These are phyloP conservation scores for Notechis scutatus DNA, from an alignment of 2,113 vertebrate genomes.

Conservation along the genomic window DNA sequence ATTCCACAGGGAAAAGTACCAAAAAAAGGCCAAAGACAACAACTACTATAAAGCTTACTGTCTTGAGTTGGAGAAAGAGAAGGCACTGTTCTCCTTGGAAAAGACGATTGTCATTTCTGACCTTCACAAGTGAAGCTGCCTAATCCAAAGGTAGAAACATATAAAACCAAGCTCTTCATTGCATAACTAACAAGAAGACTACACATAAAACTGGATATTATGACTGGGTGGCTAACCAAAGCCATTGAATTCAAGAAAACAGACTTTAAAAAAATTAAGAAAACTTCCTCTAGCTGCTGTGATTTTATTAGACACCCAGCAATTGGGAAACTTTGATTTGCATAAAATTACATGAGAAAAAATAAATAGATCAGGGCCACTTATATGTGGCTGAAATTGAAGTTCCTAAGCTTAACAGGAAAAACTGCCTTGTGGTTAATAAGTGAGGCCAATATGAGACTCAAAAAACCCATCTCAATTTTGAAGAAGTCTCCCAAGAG, in stretches of 20 bases:
- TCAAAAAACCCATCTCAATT: background rate
- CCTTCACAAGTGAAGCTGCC: background rate
- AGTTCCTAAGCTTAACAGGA: conserved; percentile 11
- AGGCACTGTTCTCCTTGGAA: background rate
- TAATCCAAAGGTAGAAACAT: background rate
- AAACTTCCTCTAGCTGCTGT: background rate
- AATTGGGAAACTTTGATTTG: conserved; percentile 22
- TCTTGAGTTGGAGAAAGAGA: background rate
- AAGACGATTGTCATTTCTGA: background rate
- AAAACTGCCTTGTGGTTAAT: conserved; percentile 23
- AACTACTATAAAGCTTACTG: background rate
- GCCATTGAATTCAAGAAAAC: background rate
- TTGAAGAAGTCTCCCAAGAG: conserved; percentile 10
- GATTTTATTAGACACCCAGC: background rate
- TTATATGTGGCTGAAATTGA: conserved; percentile 10
- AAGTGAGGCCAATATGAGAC: conserved; percentile 6
- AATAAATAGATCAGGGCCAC: conserved; percentile 11
- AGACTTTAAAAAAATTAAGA: background rate
- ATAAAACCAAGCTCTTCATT: background rate
- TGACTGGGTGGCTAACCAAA: background rate
- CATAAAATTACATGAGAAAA: conserved; percentile 20
- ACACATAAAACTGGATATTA: background rate
- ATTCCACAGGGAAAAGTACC: background rate
- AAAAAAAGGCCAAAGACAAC: background rate
- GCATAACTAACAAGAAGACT: background rate